Conservation (phyloP, 2,888 invertebrate genomes). For the Nephrocerus scutellatus region DNA sequence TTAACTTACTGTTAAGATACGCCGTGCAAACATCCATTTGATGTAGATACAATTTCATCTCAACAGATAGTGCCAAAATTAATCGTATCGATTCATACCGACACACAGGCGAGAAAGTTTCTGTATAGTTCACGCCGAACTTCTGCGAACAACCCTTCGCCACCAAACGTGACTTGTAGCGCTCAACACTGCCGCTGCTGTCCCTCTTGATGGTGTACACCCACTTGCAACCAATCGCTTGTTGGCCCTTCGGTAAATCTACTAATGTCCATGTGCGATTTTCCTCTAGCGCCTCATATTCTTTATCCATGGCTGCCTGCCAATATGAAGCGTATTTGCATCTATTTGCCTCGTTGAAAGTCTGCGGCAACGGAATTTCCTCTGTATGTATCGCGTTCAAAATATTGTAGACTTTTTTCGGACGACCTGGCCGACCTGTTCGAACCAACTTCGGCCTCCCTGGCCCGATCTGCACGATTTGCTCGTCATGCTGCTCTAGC, state of each 20-base stretch:
- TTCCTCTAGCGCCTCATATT: constrained; percentile 18
- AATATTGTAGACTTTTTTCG: too few relatives aligned
- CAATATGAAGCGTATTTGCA: too few relatives aligned
- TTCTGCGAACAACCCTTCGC: constrained; percentile 21
- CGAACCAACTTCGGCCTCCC: neutral
- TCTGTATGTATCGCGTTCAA: too few relatives aligned
- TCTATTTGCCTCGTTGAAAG: too few relatives aligned
- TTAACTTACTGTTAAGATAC: constrained; percentile 19
- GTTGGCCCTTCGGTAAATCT: constrained; percentile 14
- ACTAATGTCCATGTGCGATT: constrained; percentile 20
- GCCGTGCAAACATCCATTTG: constrained; percentile 21
- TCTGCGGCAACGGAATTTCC: too few relatives aligned
- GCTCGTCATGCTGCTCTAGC: constrained; percentile 3
- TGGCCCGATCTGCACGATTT: neutral
- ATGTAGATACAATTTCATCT: constrained; percentile 17
- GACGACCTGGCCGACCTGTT: constrained; percentile 1
- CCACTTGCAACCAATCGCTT: constrained; percentile 22
- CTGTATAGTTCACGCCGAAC: constrained; percentile 10
- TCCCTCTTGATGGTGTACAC: constrained; percentile 19
- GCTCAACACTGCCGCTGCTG: constrained; percentile 15
- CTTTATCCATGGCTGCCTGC: constrained; percentile 22
- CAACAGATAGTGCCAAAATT: constrained; percentile 19
- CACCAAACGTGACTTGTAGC: constrained; percentile 19
- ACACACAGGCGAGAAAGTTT: constrained; percentile 19
- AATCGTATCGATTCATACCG: constrained; percentile 18